These are phyloP conservation scores for Dryobota labecula DNA, from an alignment of 2,888 invertebrate species.

Conservation along the genomic window DNA sequence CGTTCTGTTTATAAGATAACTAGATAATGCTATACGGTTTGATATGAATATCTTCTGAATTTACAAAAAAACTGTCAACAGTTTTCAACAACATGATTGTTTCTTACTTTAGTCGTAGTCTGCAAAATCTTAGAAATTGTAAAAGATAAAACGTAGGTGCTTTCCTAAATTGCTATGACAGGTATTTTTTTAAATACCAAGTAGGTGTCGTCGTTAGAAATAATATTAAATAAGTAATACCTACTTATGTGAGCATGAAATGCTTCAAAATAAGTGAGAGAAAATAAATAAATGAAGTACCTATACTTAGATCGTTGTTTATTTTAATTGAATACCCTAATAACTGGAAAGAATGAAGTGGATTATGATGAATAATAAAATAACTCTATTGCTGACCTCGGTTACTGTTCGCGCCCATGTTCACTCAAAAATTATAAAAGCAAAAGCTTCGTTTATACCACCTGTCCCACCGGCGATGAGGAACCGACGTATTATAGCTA, in stretches of 20 bases:
- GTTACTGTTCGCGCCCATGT: neutral
- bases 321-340: conserved; percentile 6
- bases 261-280: conserved; percentile 43
- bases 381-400: neutral
- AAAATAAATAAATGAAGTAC: conserved; percentile 55
- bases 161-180: conserved; percentile 40
- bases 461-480: neutral
- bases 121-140: conserved; percentile 28
- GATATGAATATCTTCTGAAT: neutral
- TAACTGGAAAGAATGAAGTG: neutral
- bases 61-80: conserved; percentile 6
- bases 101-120: conserved; percentile 16
- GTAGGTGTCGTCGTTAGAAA: conserved; percentile 35
- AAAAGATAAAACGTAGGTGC: conserved; percentile 49
- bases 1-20: neutral
- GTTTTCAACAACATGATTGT: conserved; percentile 1
- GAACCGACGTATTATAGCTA: neutral
- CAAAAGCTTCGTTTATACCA: neutral
- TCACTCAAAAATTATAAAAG: neutral
- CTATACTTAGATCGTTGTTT: conserved; percentile 23
- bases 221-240: conserved; percentile 42
- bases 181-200: conserved; percentile 45
- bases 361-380: neutral
- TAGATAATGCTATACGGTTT: neutral
- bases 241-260: conserved; percentile 55